These are phyloP conservation scores for Pandemis corylana DNA, from an alignment of 2,888 invertebrate genomes.

Conservation along the genomic window DNA sequence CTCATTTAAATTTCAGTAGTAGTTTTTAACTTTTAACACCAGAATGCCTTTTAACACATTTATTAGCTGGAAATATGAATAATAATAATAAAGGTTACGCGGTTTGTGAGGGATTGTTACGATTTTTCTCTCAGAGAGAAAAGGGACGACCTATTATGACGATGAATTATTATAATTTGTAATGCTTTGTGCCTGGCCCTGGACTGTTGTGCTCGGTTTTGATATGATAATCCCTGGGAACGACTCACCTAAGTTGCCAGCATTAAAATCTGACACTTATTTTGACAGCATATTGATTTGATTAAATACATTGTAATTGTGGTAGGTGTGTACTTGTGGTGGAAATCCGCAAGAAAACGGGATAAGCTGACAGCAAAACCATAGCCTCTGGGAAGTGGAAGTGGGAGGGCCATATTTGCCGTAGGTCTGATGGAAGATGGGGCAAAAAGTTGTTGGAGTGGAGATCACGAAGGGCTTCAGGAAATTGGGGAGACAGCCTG, in stretches of 20 bases:
- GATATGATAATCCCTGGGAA: conserved; percentile 40
- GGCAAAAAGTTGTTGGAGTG: too few relatives aligned
- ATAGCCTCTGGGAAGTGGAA: too few relatives aligned
- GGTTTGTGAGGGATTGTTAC: conserved; percentile 58
- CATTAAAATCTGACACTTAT: conserved; percentile 18
- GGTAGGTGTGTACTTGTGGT: too few relatives aligned
- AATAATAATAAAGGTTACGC: conserved; percentile 55
- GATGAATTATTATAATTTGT: conserved; percentile 66
- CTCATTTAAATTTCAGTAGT: background rate
- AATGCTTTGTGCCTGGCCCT: conserved; percentile 57
- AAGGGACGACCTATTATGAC: conserved; percentile 57
- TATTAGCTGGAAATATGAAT: conserved; percentile 50
- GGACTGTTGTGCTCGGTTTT: conserved; percentile 39
- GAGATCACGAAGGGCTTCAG: too few relatives aligned
- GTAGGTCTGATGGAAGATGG: too few relatives aligned
- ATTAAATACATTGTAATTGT: background rate
- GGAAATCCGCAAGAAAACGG: too few relatives aligned
- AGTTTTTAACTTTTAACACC: background rate
- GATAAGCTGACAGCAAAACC: too few relatives aligned
- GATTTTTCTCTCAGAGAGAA: conserved; percentile 58
- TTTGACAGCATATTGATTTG: conserved; percentile 9
- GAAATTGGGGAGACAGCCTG: too few relatives aligned
- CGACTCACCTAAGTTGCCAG: conserved; percentile 29
- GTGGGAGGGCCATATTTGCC: too few relatives aligned
- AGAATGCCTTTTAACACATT: conserved; percentile 42